phyloP scores from a whole-genome alignment of 64 coral and sea anemone genomes.

The Acropora yongei region DNA sequence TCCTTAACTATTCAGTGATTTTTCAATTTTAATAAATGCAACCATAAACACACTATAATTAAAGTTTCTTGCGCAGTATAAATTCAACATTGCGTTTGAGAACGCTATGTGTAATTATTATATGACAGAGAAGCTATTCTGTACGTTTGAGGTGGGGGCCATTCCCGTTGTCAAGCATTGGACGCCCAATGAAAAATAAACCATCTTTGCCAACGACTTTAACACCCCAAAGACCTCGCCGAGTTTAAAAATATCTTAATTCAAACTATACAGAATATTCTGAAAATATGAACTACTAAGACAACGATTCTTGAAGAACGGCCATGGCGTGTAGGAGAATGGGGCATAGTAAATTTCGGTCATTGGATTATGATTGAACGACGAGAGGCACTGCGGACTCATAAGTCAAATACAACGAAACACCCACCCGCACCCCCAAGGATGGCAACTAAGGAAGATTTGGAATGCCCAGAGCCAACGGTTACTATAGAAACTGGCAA shows the following conservation, averaged over 20 bases:
- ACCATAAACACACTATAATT: too few species aligned
- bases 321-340: conserved; percentile 86
- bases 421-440: conserved; percentile 66
- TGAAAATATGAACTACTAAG: conserved; percentile 76
- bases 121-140: conserved; percentile 98
- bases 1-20: too few species aligned
- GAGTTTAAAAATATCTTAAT: conserved; percentile 85
- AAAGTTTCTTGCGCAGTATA: conserved; percentile 93
- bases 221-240: conserved; percentile 79
- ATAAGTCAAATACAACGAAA: conserved; percentile 74
- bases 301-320: conserved; percentile 70
- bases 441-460: conserved; percentile 78
- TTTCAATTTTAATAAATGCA: too few species aligned
- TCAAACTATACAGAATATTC: conserved; percentile 80
- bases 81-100: conserved; percentile 99
- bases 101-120: conserved; percentile 97
- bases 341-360: conserved; percentile 97
- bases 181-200: conserved; percentile 87
- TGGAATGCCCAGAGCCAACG: conserved; percentile 89
- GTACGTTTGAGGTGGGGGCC: conserved; percentile 85
- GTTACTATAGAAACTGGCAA: conserved; percentile 55
- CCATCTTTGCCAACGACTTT: conserved; percentile 79
- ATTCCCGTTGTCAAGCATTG: conserved; percentile 82
- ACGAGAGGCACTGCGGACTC: conserved; percentile 79
- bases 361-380: conserved; percentile 93